phyloP scores from a whole-genome alignment of 2,888 invertebrate genomes.

The Eilema caniola region DNA sequence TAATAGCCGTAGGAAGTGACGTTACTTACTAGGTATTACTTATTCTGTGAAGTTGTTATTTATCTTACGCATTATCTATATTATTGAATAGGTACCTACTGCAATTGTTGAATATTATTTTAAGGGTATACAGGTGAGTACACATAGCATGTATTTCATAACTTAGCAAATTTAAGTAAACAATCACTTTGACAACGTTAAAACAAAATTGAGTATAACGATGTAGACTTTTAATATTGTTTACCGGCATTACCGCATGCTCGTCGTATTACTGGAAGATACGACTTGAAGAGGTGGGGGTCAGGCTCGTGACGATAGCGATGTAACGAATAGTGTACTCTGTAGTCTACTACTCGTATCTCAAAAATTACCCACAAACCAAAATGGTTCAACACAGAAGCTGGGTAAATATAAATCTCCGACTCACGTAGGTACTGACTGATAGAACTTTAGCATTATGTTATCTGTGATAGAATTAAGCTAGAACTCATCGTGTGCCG shows the following conservation, averaged over 20 bases:
- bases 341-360: not conserved
- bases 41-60: not conserved
- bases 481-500: not conserved
- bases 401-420: not conserved
- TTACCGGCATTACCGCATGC: not conserved
- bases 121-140: not conserved
- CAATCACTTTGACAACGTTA: not conserved
- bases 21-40: not conserved
- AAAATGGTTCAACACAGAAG: not conserved
- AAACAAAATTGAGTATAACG: not conserved
- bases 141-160: not conserved
- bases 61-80: not conserved
- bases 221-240: not conserved
- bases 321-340: not conserved
- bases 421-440: not conserved
- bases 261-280: not conserved
- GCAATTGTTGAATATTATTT: not conserved
- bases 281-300: not conserved
- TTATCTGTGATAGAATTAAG: no score
- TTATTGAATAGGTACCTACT: no score
- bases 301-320: not conserved
- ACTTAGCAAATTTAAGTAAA: not conserved
- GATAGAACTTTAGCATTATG: no score
- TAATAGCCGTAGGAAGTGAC: conserved; percentile 4
- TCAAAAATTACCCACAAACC: not conserved